These are phyloP conservation scores for Gallinago jamesoni DNA, from an alignment of 2,113 vertebrate species.

Conservation along the genomic window DNA sequence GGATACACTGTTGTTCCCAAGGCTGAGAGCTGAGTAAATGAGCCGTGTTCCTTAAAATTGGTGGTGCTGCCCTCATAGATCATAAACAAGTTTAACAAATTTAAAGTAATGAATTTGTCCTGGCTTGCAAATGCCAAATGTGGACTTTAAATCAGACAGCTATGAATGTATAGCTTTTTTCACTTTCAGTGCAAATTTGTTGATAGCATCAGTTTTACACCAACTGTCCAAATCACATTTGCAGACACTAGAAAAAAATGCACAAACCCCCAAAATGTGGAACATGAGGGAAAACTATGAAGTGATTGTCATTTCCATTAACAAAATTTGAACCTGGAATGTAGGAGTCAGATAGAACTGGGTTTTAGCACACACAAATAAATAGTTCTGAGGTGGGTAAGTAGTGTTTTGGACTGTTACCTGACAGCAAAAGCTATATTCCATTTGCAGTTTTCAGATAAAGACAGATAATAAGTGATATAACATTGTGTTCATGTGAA, in stretches of 20 bases:
- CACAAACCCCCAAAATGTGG: neutral
- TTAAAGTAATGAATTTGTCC: neutral
- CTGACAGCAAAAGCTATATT: neutral
- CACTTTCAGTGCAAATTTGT: neutral
- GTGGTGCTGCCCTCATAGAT: neutral
- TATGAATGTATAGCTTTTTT: neutral
- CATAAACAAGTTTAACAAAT: constrained; percentile 9
- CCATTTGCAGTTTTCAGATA: constrained; percentile 21
- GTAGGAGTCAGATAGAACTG: neutral
- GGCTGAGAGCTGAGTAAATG: neutral
- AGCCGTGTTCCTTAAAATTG: neutral
- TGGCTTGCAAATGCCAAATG: neutral
- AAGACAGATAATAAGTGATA: neutral
- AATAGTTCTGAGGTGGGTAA: neutral
- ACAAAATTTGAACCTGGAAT: neutral
- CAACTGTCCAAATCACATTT: neutral
- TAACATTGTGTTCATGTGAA: neutral
- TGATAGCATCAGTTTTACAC: neutral
- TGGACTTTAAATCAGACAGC: neutral
- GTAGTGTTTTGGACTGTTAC: neutral
- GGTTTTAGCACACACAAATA: neutral
- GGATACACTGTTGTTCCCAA: neutral
- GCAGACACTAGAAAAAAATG: neutral
- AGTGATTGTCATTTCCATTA: neutral
- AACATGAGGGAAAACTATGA: neutral